Conservation (phyloP, 2,888 invertebrate species). For the Trichopoda pennipes region DNA sequence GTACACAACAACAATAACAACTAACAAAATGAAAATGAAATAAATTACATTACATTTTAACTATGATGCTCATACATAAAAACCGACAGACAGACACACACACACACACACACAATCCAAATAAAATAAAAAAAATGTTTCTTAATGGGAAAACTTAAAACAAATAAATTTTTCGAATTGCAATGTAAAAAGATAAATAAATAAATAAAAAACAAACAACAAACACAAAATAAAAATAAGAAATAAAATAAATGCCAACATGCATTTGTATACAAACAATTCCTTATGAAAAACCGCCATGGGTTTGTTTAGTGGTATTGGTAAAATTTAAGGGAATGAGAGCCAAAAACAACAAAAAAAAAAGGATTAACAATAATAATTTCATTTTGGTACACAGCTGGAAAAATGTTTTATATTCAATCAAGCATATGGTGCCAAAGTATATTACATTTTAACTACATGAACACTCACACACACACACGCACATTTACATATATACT, state of each 20-base stretch:
- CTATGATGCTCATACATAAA: slow-evolving; percentile 11
- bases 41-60: slow-evolving; percentile 43
- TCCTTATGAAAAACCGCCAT: slow-evolving; percentile 9
- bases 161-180: slow-evolving; percentile 58
- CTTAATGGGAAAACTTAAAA: slow-evolving; percentile 63
- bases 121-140: slow-evolving; percentile 24
- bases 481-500: too few relatives aligned
- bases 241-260: slow-evolving; percentile 13
- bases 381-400: slow-evolving; percentile 63
- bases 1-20: background rate
- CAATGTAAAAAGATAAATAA: slow-evolving; percentile 26
- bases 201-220: background rate
- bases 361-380: slow-evolving; percentile 67
- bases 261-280: slow-evolving; percentile 31
- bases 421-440: slow-evolving; percentile 59
- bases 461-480: slow-evolving; percentile 4
- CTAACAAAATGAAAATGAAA: slow-evolving; percentile 11
- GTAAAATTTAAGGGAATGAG: slow-evolving; percentile 5
- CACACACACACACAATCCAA: background rate
- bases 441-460: slow-evolving; percentile 24
- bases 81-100: background rate
- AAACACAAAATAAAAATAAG: slow-evolving; percentile 12
- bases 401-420: slow-evolving; percentile 66
- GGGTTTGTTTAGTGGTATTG: slow-evolving; percentile 18
- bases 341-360: slow-evolving; percentile 6